phyloP scores from a whole-genome alignment of 2,113 vertebrate genomes.

The Platysternon megacephalum region DNA sequence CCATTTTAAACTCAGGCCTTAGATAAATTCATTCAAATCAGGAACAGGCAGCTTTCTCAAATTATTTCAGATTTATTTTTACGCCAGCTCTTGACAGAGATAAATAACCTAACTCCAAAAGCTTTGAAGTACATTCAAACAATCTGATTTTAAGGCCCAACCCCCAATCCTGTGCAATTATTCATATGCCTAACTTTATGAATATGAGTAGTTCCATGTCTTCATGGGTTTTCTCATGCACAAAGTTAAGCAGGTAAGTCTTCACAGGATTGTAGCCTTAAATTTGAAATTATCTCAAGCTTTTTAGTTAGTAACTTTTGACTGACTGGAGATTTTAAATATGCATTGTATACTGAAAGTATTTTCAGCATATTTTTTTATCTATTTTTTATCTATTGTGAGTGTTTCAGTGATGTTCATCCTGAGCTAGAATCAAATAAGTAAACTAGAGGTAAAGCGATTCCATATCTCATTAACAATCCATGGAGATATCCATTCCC shows the following conservation, averaged over 20 bases:
- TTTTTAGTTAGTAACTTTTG: neutral
- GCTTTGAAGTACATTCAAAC: neutral
- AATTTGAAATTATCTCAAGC: neutral
- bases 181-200: neutral
- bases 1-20: neutral
- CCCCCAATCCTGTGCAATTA: neutral
- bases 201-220: neutral
- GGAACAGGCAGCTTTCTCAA: neutral
- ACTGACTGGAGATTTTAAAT: too few relatives aligned
- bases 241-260: neutral
- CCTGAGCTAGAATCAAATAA: too few relatives aligned
- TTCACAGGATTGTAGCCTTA: neutral
- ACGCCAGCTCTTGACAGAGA: neutral
- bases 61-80: neutral
- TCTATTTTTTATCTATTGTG: too few relatives aligned
- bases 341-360: too few relatives aligned
- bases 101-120: neutral
- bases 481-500: too few relatives aligned
- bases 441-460: too few relatives aligned
- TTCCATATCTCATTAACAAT: too few relatives aligned
- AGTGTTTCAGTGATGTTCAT: too few relatives aligned
- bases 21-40: neutral
- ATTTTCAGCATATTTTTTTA: too few relatives aligned
- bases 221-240: neutral
- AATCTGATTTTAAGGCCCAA: neutral